A percentile compares a stretch with the other conserved stretches of the same genome.
Conservation (phyloP, 2,888 invertebrate species). For the Charanyca ferruginea region DNA sequence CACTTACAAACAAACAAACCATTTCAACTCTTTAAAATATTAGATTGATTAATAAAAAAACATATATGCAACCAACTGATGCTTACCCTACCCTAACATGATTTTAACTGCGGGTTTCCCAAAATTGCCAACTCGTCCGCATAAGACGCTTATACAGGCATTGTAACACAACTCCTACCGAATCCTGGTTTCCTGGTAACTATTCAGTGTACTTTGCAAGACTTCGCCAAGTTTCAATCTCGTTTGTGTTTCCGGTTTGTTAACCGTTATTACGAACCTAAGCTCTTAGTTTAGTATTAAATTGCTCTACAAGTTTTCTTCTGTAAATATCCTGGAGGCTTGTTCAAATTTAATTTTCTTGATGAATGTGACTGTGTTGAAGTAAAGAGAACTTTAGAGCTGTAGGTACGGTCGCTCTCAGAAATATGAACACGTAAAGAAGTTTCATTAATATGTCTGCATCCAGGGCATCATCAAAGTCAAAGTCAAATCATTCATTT, state of each 20-base stretch:
- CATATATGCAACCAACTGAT: not conserved
- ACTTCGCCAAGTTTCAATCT: conserved; percentile 14
- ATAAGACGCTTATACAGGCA: conserved; percentile 24
- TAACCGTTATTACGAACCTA: conserved; percentile 20
- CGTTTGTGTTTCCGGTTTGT: conserved; percentile 42
- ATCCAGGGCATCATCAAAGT: too few relatives aligned
- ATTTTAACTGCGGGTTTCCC: not conserved
- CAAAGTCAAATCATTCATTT: too few relatives aligned
- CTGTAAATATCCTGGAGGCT: conserved; percentile 30
- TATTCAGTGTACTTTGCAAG: conserved; percentile 40
- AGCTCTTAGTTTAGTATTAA: conserved; percentile 27
- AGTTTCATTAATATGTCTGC: too few relatives aligned
- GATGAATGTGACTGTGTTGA: conserved; percentile 18
- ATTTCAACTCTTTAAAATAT: too few relatives aligned
- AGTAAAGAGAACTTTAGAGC: not conserved
- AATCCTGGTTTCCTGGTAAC: conserved; percentile 39
- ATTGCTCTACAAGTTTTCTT: conserved; percentile 30
- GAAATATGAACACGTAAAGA: too few relatives aligned
- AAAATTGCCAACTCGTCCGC: conserved; percentile 6
- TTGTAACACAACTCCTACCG: conserved; percentile 8
- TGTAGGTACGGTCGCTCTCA: too few relatives aligned
- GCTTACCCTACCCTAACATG: not conserved
- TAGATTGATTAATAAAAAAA: too few relatives aligned
- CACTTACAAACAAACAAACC: too few relatives aligned
- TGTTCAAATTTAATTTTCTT: conserved; percentile 36